phyloP scores from a whole-genome alignment of 2,113 vertebrate species.

The Calypte anna region DNA sequence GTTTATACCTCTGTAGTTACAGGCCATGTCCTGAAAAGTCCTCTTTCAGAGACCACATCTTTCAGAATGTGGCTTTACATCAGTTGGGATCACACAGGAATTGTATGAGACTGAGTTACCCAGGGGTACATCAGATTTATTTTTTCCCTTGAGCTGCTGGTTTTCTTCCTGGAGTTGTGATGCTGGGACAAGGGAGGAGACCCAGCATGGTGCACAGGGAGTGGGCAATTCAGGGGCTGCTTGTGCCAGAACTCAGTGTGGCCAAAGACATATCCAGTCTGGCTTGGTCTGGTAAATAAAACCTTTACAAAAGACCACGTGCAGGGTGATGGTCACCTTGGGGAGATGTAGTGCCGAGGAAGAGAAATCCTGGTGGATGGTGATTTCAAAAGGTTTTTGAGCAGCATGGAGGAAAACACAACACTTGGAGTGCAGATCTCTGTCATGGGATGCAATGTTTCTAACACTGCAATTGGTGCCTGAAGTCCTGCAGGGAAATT shows the following conservation, averaged over 20 bases:
- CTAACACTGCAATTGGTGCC: not conserved
- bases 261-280: not conserved
- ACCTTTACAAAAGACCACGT: not conserved
- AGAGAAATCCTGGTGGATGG: not conserved
- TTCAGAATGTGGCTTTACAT: not conserved
- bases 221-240: not conserved
- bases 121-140: not conserved
- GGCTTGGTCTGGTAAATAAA: not conserved
- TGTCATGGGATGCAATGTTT: not conserved
- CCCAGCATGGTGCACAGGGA: accelerated
- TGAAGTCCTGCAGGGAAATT: accelerated
- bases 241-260: not conserved
- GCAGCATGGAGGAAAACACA: not conserved
- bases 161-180: not conserved
- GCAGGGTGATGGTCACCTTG: not conserved
- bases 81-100: not conserved
- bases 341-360: not conserved
- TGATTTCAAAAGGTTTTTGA: not conserved
- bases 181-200: not conserved
- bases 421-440: not conserved
- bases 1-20: not conserved
- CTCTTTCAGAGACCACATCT: not conserved
- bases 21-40: not conserved
- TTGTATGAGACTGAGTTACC: not conserved
- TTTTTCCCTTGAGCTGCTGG: not conserved